A percentile compares a stretch with the other conserved stretches of the same genome.
Conservation (phyloP, 2,113 vertebrate genomes). For the Chamaetylas fuelleborni region DNA sequence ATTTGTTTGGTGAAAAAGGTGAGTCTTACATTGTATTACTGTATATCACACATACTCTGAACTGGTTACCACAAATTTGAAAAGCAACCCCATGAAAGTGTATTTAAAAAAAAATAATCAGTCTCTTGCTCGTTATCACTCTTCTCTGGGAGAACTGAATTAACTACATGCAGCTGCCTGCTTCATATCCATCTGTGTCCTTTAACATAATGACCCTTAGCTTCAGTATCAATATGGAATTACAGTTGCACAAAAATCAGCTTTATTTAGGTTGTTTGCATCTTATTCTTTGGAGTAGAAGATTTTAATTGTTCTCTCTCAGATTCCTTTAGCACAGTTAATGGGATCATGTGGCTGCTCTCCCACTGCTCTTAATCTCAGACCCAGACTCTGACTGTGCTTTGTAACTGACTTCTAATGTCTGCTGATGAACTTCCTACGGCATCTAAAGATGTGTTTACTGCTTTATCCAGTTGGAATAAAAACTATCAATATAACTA, state of each 20-base stretch:
- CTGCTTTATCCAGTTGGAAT: slow-evolving; percentile 20
- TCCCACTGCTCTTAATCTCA: slow-evolving; percentile 59
- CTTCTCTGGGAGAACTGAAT: not conserved
- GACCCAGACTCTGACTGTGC: slow-evolving; percentile 9
- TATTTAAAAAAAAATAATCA: not conserved
- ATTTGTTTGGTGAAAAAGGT: not conserved
- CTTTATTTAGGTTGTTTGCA: slow-evolving; percentile 5
- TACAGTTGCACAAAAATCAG: not conserved
- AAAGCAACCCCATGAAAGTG: not conserved
- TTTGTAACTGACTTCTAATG: slow-evolving; percentile 57
- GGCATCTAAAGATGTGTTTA: slow-evolving; percentile 31
- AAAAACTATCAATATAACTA: slow-evolving; percentile 1
- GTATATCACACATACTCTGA: not conserved
- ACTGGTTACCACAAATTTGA: not conserved
- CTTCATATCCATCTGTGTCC: slow-evolving; percentile 13
- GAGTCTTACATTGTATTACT: not conserved
- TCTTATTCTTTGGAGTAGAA: slow-evolving; percentile 21
- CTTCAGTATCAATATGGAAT: not conserved
- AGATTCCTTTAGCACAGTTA: slow-evolving; percentile 42
- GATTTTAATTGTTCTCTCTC: slow-evolving; percentile 50
- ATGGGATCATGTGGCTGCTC: slow-evolving; percentile 58
- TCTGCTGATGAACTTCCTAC: slow-evolving; percentile 52
- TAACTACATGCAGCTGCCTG: not conserved
- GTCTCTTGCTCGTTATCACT: not conserved
- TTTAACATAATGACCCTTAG: slow-evolving; percentile 18